Percentiles rank a stretch among this genome's conserved stretches.
phyloP scores from a whole-genome alignment of 2,888 invertebrate genomes.

The Heliconius ismenius region DNA sequence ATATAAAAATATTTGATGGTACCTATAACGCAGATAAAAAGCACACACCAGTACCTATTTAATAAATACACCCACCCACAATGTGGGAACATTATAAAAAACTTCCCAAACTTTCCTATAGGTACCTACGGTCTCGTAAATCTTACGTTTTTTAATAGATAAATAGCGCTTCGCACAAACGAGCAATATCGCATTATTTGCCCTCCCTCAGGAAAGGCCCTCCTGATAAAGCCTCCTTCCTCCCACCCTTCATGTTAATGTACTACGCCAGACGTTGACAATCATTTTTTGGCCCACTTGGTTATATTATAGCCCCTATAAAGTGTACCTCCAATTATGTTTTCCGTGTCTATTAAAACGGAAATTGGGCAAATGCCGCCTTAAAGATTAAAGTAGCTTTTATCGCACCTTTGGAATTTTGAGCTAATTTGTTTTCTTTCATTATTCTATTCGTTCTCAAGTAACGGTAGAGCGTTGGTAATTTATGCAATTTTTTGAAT shows the following conservation, averaged over 20 bases:
- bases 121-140: slow-evolving; percentile 70
- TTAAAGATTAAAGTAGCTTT: slow-evolving; percentile 60
- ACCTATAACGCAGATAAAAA: slow-evolving; percentile 60
- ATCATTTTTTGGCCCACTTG: slow-evolving; percentile 82
- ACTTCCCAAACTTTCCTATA: slow-evolving; percentile 76
- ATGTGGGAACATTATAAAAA: slow-evolving; percentile 76
- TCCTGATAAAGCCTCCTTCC: slow-evolving; percentile 80
- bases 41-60: slow-evolving; percentile 68
- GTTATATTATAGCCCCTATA: slow-evolving; percentile 79
- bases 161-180: slow-evolving; percentile 82
- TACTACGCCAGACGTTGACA: slow-evolving; percentile 81
- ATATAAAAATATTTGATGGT: slow-evolving; percentile 21
- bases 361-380: slow-evolving; percentile 67
- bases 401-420: slow-evolving; percentile 48
- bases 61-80: slow-evolving; percentile 66
- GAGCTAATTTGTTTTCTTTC: slow-evolving; percentile 40
- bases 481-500: slow-evolving; percentile 49
- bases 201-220: slow-evolving; percentile 81
- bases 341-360: slow-evolving; percentile 78
- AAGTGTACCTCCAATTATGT: slow-evolving; percentile 82
- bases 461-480: slow-evolving; percentile 47
- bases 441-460: slow-evolving; percentile 44
- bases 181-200: slow-evolving; percentile 82
- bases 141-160: slow-evolving; percentile 81
- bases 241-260: slow-evolving; percentile 81